These are phyloP conservation scores for Acrocephalus scirpaceus DNA, from an alignment of 2,797 vertebrate species.

Conservation along the genomic window DNA sequence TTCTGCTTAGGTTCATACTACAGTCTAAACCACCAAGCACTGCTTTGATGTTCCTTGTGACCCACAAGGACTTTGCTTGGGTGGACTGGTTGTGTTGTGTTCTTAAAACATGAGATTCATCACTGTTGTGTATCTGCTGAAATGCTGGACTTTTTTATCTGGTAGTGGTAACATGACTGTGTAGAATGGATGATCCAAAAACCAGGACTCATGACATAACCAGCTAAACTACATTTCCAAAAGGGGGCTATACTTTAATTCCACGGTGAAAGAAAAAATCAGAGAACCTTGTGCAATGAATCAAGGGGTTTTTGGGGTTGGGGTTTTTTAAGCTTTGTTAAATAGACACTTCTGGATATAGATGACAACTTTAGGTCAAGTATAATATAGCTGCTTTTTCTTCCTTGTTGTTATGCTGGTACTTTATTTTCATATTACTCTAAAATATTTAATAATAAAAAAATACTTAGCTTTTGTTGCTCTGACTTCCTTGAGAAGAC, in stretches of 20 bases:
- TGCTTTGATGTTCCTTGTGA: neutral
- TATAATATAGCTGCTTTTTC: neutral
- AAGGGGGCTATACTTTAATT: neutral
- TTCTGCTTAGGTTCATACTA: neutral
- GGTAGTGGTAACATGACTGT: neutral
- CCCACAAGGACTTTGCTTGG: neutral
- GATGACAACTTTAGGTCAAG: neutral
- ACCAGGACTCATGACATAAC: neutral
- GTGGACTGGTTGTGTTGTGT: neutral
- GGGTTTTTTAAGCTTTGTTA: neutral
- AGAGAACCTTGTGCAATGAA: neutral
- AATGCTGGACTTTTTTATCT: neutral
- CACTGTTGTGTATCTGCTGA: neutral
- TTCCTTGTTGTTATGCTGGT: neutral
- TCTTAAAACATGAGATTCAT: neutral
- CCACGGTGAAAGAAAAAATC: neutral
- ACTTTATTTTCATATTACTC: neutral
- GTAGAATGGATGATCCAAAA: neutral
- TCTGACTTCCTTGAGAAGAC: neutral
- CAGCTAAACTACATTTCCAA: neutral
- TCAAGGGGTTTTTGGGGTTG: neutral
- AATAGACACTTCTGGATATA: neutral
- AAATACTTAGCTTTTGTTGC: neutral
- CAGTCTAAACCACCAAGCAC: neutral
- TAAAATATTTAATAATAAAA: neutral